phyloP scores from a whole-genome alignment of 2,797 vertebrate species.

The Lemur catta region DNA sequence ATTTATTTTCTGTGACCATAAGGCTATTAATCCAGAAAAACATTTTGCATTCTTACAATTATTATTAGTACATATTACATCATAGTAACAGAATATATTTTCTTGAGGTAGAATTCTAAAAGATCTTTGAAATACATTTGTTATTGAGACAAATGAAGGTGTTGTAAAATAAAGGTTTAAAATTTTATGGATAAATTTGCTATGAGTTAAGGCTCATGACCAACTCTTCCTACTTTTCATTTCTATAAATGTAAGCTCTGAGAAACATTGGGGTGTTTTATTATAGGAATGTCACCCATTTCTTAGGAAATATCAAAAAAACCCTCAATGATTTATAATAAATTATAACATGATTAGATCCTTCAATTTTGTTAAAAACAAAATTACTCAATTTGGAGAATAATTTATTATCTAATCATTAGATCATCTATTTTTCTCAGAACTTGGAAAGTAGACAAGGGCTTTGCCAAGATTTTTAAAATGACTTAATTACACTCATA shows the following conservation, averaged over 20 bases:
- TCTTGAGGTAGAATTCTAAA: conserved; percentile 4
- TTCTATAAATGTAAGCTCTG: not conserved
- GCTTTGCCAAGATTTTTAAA: not conserved
- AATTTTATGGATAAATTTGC: not conserved
- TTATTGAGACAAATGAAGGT: not conserved
- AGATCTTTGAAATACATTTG: not conserved
- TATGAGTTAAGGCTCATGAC: not conserved
- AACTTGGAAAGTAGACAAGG: not conserved
- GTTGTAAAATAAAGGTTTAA: not conserved
- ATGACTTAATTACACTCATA: not conserved
- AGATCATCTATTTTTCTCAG: not conserved
- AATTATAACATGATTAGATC: not conserved
- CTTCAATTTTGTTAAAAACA: not conserved
- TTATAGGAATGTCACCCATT: not conserved
- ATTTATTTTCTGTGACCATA: not conserved
- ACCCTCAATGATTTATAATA: not conserved
- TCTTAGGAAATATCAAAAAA: not conserved
- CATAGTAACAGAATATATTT: not conserved
- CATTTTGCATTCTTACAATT: not conserved
- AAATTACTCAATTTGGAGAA: not conserved
- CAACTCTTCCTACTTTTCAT: not conserved
- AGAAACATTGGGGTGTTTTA: not conserved
- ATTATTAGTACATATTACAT: not conserved
- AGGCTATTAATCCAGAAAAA: not conserved
- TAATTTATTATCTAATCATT: not conserved